phyloP scores from a whole-genome alignment of 2,888 invertebrate species.

The Drosophila anceps region DNA sequence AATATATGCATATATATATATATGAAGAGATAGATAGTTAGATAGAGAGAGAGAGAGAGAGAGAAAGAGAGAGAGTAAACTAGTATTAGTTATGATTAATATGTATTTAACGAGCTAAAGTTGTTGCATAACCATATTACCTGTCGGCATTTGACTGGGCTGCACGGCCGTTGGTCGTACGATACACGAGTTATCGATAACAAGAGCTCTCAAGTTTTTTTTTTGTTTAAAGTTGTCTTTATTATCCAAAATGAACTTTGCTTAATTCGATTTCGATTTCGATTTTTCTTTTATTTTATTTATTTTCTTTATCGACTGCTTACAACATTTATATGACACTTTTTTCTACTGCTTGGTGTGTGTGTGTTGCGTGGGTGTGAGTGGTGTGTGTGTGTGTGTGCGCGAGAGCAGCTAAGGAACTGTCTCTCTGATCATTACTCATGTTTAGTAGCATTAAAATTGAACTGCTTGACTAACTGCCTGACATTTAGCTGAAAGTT shows the following conservation, averaged over 20 bases:
- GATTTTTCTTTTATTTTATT: neutral
- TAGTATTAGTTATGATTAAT: conserved; percentile 19
- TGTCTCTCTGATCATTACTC: conserved; percentile 8
- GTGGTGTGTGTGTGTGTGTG: conserved; percentile 18
- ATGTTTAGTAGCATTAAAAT: conserved; percentile 17
- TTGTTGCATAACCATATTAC: conserved; percentile 63
- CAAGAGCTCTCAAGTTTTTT: conserved; percentile 18
- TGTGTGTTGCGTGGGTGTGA: conserved; percentile 12
- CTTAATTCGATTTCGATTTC: conserved; percentile 40
- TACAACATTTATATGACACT: conserved; percentile 66
- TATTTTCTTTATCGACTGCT: conserved; percentile 37
- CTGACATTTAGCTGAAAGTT: conserved; percentile 17
- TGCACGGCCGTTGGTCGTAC: conserved; percentile 32
- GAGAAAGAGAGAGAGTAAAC: conserved; percentile 6
- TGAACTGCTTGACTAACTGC: neutral
- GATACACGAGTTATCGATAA: conserved; percentile 24
- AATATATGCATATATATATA: conserved; percentile 8
- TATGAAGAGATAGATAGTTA: neutral
- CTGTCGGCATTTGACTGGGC: conserved; percentile 44
- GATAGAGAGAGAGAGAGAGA: neutral
- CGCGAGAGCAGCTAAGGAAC: conserved; percentile 6
- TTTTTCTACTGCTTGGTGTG: conserved; percentile 26
- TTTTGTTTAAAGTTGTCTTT: conserved; percentile 64
- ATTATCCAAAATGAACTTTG: conserved; percentile 71
- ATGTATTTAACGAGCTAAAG: conserved; percentile 37